Evolutionary conservation across 2,797 vertebrate species (phyloP), one percentile per base, ranked within the genome.

Genomic region (Acipenser oxyrinchus): DNA sequence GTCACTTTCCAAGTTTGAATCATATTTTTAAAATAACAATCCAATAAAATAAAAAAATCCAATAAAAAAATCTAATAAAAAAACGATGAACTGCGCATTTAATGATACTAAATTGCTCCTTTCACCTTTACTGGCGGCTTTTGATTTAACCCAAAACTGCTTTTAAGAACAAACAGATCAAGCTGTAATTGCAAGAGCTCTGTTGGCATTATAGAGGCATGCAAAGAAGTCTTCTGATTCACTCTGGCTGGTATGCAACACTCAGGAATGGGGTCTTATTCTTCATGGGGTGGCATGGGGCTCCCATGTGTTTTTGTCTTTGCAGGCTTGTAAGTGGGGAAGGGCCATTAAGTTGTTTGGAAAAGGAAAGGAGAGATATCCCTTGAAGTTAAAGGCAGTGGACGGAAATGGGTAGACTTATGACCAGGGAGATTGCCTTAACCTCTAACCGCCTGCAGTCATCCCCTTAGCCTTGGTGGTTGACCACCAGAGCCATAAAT

Each of bases 391-490:
- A 74, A 69, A 89, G 86, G 88, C 85, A 87, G 84, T 76, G 76
- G 79, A 87, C 88, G 86, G 88, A 89, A 91, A 86, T 79, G 84
- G 85, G 70, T 78, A 87, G 84, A 91, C 89, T 90, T 90, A 91
- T 87, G 84, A 78, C 51, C 64, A 75, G 72, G 58, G 52, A 66
- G 74, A 78, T 78, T 75, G 67, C 55, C 55, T 58, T 58, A 58
- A 58, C 55, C 13, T 58, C 6, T 58, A 58, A 58, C 51, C 73
- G 68, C 72, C 72, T 71, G 70, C 77, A 79, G 81, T 79, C 75
- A 78, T 74, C 72, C 72, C 80, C 78, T 88, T 84, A 74, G 73
- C 83, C 70, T 12, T 84, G 79, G 82, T 73, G 66, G 80, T 80
- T 80, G 80, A 85, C 83, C 81, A 82, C 81, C 76, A 9, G 2